Evolutionary conservation across 2,797 vertebrate genomes (phyloP).

Genomic region (Zalophus californianus): DNA sequence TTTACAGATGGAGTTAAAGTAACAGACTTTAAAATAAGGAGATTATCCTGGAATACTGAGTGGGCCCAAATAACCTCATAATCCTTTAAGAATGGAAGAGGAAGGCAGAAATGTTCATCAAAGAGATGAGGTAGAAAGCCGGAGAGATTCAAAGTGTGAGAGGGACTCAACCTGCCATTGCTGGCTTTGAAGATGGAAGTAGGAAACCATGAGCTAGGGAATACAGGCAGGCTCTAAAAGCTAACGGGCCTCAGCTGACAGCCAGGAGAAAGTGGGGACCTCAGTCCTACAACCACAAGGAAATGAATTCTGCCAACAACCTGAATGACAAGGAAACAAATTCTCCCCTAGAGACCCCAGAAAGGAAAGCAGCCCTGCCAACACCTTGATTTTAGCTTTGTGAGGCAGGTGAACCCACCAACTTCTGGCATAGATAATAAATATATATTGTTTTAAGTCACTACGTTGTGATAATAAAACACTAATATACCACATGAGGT

Average conservation of each 20-base stretch:
- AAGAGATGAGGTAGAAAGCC: background rate
- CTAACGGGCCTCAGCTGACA: background rate
- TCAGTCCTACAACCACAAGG: background rate
- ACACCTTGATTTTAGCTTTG: background rate
- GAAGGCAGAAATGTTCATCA: background rate
- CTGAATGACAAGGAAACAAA: background rate
- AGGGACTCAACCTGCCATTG: background rate
- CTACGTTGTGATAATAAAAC: background rate
- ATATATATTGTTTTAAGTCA: background rate
- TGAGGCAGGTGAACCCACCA: background rate
- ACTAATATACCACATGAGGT: background rate
- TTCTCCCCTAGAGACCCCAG: background rate
- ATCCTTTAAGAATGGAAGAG: background rate
- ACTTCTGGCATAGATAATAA: background rate
- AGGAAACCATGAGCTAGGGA: background rate
- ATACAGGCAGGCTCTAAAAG: background rate
- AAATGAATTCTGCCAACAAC: background rate
- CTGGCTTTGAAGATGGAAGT: background rate
- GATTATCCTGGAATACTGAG: background rate
- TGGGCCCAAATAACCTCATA: background rate
- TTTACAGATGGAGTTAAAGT: background rate
- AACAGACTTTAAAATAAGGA: background rate
- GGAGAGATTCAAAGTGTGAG: background rate
- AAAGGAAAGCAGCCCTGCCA: background rate
- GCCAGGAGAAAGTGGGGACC: background rate